Base-by-base conservation (phyloP, 1,140 invertebrate species). In the Lordiphosa collinella region DNA sequence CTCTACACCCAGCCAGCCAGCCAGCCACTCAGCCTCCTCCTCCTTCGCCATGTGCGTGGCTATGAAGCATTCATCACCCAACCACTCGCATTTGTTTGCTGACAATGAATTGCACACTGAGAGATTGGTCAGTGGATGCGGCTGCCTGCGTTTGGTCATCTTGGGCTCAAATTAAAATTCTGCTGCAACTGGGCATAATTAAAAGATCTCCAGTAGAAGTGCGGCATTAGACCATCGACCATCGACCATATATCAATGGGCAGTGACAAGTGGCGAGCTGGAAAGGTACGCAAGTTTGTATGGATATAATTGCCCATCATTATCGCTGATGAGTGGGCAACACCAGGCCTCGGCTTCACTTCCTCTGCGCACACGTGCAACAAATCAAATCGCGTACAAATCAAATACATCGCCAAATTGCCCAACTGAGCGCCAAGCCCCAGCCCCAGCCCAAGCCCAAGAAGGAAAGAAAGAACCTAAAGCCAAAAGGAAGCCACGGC, bases 61-160 rank as follows among this genome's bases (percentile, higher is more conserved):
- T 55, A 46, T 16, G 16, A 51, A 18, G 85, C 85, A 87, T 87
- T 82, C 85, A 87, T 87, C 85, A 87, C 63, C 47, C 43, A 53
- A 32, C 51, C 40, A 35, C 32, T 74, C 79, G 75, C 64, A 87
- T 85, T 87, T 87, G 75, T 82, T 87, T 82, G 85, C 85, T 87
- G 85, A 87, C 85, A 87, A 87, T 87, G 78, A 87, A 87, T 87
- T 87, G 84, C 78, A 61, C 72, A 72, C 61, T 53, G 11, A n/a
- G 14, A 13, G 22, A 43, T 9, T 4, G 5, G 11, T n/a, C 1
- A 1, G 1, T 11, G 25, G 2, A 13, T 22, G 12, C n/a, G 10
- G 46, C n/a, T n/a, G 46, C 31, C 18, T 32, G 43, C 22, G 3
- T 40, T 55, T 32, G 22, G 11, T 11, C 34, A 46, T 22, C 34